Base-by-base conservation (phyloP, 1,140 invertebrate species). In the Aphidius ervi region DNA sequence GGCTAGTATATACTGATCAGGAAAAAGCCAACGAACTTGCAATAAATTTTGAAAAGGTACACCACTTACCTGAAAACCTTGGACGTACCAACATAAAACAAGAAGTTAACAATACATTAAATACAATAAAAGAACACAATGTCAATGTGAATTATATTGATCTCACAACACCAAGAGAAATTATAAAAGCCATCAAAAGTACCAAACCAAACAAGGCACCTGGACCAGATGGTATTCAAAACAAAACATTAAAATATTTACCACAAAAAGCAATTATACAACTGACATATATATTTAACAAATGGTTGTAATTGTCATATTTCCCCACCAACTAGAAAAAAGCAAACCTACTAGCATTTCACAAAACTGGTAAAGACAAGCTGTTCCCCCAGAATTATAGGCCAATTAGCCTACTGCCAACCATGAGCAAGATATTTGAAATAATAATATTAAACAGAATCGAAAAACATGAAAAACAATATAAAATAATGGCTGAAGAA, bases 301-400 rank as follows among this genome's bases (percentile, higher is more conserved):
- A 60, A 8, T 56, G 54, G 6, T 16, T 76, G 0, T 39, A 55
- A 52, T 45, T 65, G 4, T 10, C 6, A 2, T 62, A 69, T 41
- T 73, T 73, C 20, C 71, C 70, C 1, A n/a, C n/a, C 7, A 5
- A 57, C 49, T 74, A 64, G 62, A 75, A 73, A 58, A 48, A 49
- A 16, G 67, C 68, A 7, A 65, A 64, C 5, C 48, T 71, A 5
- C 54, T 68, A 5, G 59, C 66, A 8, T 63, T 68, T 7, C 55
- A 50, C 0, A 70, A 68, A 67, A 69, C 72, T 2, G 67, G 70
- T 5, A 81, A 82, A n/a, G n/a, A n/a, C n/a, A n/a, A n/a, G n/a
- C n/a, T n/a, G n/a, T n/a, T n/a, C n/a, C n/a, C n/a, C n/a, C 10
- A 9, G 8, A 71, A 56, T 45, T 75, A 76, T 53, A 62, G 74